Conservation (phyloP, 2,113 vertebrate genomes). For the Pagrus major region DNA sequence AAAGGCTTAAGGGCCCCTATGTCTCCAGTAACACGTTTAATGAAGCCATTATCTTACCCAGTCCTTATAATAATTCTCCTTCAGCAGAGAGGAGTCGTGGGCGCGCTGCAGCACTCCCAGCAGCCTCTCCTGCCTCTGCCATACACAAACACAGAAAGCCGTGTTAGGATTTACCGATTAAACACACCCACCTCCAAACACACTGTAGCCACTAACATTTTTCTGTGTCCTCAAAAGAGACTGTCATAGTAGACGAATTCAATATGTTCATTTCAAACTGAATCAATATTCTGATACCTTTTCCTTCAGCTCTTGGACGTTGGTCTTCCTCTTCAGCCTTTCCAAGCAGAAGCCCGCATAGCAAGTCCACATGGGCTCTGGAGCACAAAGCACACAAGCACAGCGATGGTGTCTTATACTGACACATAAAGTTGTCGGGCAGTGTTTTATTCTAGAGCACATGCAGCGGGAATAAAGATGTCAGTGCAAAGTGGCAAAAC, state of each 20-base stretch:
- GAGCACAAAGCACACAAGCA: conserved; percentile 31
- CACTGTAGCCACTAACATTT: background rate
- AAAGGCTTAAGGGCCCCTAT: background rate
- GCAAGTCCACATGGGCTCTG: conserved; percentile 94
- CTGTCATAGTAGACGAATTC: background rate
- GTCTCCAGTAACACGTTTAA: background rate
- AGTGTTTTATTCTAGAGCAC: too few relatives aligned
- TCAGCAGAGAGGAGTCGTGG: conserved; percentile 85
- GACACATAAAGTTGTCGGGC: background rate
- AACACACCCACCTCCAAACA: background rate
- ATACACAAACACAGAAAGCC: background rate
- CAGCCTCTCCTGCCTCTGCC: conserved; percentile 89
- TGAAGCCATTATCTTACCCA: conserved; percentile 87
- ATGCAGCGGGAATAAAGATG: too few relatives aligned
- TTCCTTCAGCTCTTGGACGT: conserved; percentile 86
- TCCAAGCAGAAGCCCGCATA: conserved; percentile 92
- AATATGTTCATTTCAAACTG: background rate
- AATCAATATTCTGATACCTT: conserved; percentile 81
- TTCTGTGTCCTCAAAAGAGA: background rate
- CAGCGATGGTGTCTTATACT: background rate
- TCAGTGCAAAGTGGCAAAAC: too few relatives aligned
- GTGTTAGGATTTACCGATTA: background rate
- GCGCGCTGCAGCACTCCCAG: conserved; percentile 86
- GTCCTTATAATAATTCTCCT: conserved; percentile 88
- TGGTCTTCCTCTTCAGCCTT: conserved; percentile 92